phyloP scores from a whole-genome alignment of 2,797 vertebrate genomes.

The Pelobates cultripes region DNA sequence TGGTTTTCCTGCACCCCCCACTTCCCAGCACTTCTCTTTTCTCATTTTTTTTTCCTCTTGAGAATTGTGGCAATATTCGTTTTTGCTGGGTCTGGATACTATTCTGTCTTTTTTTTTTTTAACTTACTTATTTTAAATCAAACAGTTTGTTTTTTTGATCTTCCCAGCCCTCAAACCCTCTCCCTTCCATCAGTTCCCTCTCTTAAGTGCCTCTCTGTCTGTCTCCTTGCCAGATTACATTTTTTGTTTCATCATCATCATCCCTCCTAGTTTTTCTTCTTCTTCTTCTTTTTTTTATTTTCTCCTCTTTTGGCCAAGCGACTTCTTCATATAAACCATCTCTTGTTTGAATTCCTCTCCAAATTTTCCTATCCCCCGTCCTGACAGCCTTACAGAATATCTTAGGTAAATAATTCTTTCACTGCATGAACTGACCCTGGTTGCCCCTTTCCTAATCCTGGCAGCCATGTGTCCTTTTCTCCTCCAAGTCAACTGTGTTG shows the following conservation, averaged over 20 bases:
- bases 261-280: neutral
- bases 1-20: too few relatives aligned
- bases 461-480: neutral
- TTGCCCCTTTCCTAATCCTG: constrained; percentile 1
- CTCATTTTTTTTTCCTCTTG: neutral
- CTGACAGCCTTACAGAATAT: neutral
- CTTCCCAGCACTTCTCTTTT: neutral
- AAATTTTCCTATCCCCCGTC: constrained; percentile 18
- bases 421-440: neutral
- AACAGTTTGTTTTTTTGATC: constrained; percentile 3
- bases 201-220: constrained; percentile 23
- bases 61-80: neutral
- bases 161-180: constrained; percentile 30
- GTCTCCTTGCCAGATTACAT: neutral
- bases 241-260: too few relatives aligned
- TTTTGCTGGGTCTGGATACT: neutral
- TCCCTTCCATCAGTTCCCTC: constrained; percentile 13
- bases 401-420: neutral
- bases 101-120: neutral
- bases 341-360: constrained; percentile 37
- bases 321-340: constrained; percentile 36
- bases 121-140: neutral
- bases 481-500: neutral
- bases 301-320: constrained; percentile 42
- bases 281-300: constrained; percentile 12